Conservation (phyloP, 2,797 vertebrate genomes). For the Buphagus erythrorhynchus region DNA sequence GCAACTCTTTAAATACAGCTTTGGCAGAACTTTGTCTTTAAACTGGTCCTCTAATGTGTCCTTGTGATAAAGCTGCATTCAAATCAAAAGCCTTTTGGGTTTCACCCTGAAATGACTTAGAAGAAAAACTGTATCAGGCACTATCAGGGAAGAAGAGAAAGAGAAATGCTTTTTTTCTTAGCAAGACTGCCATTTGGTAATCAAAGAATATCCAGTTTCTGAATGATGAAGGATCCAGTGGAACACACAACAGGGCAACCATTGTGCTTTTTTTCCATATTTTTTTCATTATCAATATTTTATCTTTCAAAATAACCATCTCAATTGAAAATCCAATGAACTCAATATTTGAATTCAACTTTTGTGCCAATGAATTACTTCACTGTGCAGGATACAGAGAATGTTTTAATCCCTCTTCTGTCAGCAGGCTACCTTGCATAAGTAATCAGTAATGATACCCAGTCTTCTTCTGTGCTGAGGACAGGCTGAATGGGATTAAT, state of each 20-base stretch:
- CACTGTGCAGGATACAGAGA: background rate
- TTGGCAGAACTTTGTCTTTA: conserved; percentile 48
- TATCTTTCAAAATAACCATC: background rate
- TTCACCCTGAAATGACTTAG: background rate
- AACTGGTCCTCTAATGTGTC: background rate
- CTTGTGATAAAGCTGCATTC: conserved; percentile 33
- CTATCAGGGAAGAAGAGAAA: background rate
- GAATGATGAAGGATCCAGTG: background rate
- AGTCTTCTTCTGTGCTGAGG: background rate
- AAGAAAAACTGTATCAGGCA: background rate
- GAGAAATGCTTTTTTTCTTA: background rate
- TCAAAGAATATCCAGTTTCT: background rate
- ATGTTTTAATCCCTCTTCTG: background rate
- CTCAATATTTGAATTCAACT: background rate
- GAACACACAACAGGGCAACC: background rate
- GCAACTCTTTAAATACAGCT: conserved; percentile 52
- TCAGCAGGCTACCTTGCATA: conserved; percentile 12
- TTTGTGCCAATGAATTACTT: background rate
- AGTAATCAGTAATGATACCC: background rate
- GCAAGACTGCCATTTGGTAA: background rate
- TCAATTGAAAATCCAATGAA: background rate
- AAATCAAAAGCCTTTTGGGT: background rate
- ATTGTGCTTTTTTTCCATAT: background rate
- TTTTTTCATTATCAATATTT: background rate
- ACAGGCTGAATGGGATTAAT: conserved; percentile 6